Evolutionary conservation across 2,113 vertebrate genomes (phyloP), one percentile per base, ranked within the genome.

Genomic region (Phyllostomus hastatus): DNA sequence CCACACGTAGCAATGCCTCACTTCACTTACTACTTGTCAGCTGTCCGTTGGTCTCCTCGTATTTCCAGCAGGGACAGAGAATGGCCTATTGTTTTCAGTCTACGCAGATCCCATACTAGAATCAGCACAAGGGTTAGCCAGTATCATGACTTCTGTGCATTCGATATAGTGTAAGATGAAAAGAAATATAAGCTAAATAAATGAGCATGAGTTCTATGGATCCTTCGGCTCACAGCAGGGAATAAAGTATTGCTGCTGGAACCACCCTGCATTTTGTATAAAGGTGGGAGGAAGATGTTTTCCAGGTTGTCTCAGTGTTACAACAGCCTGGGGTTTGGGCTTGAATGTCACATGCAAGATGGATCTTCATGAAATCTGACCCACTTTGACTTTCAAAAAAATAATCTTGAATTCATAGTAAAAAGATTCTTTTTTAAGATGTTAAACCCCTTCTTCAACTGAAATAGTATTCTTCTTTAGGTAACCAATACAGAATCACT

Each of bases 211-310:
- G 35, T 90, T 46, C 19, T 33, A n/a, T 88, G 86, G 24, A 80
- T 88, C 59, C 85, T 82, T 95, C 81, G 33, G n/a, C 10, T 89
- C 90, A 81, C 1, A 28, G n/a, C 1, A 80, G 52, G 81, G 26
- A 28, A 96, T 61, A 89, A 97, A 97, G 92, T 80, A 90, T 94
- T 95, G 93, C 1, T 52, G 95, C 96, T 83, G 54, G 70, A 97
- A 91, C 10, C 2, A 46, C 48, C 17, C 57, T 95, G 22, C 2
- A 85, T 98, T 96, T 96, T 95, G 4, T 94, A 84, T 26, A 92
- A 98, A 96, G 73, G 15, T 82, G 38, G 52, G 95, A 38, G 33
- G 26, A 97, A 87, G 43, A 91, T 0, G 1, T 97, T 95, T 87
- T 70, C 57, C 95, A 91, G 52, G 35, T 95, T 96, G 16, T 96